phyloP scores from a whole-genome alignment of 2,888 invertebrate species.

The Dasysyrphus albostriatus region DNA sequence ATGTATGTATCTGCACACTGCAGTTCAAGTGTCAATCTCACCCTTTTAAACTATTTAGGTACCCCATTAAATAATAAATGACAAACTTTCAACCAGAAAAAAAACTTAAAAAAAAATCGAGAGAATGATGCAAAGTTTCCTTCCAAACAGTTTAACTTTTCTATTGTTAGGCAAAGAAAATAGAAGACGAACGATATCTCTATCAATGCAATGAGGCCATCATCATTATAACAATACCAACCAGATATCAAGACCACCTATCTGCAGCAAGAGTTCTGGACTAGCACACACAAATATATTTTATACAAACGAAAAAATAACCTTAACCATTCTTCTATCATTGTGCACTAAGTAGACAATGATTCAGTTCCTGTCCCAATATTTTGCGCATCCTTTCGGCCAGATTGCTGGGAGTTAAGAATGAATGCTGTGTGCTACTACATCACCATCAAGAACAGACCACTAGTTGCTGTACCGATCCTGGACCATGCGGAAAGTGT shows the following conservation, averaged over 20 bases:
- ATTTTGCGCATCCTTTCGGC: constrained; percentile 59
- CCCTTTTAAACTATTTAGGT: constrained; percentile 4
- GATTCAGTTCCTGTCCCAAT: constrained; percentile 72
- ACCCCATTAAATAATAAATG: constrained; percentile 65
- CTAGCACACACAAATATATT: not conserved
- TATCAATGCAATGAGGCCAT: constrained; percentile 73
- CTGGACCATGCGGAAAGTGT: constrained; percentile 58
- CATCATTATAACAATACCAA: constrained; percentile 73
- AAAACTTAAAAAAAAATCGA: not conserved
- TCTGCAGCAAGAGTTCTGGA: constrained; percentile 41
- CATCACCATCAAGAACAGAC: constrained; percentile 72
- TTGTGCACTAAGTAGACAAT: constrained; percentile 72
- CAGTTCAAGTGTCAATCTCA: constrained; percentile 38
- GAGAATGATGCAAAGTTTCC: constrained; percentile 55
- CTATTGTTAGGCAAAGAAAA: constrained; percentile 64
- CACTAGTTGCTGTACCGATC: constrained; percentile 66
- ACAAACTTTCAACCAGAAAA: constrained; percentile 43
- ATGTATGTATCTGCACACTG: constrained; percentile 37
- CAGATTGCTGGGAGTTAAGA: constrained; percentile 61
- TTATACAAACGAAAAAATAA: constrained; percentile 4
- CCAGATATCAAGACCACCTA: constrained; percentile 63
- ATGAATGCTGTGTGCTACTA: constrained; percentile 57
- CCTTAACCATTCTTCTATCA: constrained; percentile 59
- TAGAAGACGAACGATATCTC: constrained; percentile 71
- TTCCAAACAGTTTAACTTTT: constrained; percentile 71